These are phyloP conservation scores for Lepidotrigona ventralis DNA, from an alignment of 1,140 invertebrate species.

Conservation along the genomic window DNA sequence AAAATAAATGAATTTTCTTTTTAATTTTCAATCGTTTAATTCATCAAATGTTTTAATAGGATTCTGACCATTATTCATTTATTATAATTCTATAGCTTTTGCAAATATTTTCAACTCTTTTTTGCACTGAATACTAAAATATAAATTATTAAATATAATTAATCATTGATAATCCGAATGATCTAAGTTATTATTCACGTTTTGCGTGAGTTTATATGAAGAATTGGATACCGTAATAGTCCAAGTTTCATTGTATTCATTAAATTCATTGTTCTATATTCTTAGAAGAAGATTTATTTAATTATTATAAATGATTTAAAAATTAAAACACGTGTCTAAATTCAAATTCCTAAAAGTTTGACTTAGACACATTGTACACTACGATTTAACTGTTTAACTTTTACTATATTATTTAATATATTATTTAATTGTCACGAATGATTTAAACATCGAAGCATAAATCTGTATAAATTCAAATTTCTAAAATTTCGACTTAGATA, in stretches of 20 bases:
- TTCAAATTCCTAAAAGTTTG: not conserved
- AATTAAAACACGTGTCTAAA: not conserved
- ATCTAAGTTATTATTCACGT: not conserved
- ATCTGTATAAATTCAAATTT: not conserved
- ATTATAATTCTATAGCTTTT: too few relatives aligned
- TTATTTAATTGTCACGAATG: too few relatives aligned
- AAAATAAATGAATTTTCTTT: not conserved
- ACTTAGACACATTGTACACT: too few relatives aligned
- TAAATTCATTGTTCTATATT: not conserved
- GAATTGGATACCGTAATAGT: not conserved
- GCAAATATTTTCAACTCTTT: too few relatives aligned
- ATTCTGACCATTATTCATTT: not conserved
- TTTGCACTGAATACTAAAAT: too few relatives aligned
- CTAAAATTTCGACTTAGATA: not conserved
- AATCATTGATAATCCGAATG: too few relatives aligned
- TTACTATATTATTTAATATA: too few relatives aligned
- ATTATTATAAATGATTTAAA: not conserved
- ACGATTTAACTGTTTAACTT: too few relatives aligned
- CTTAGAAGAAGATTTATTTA: not conserved
- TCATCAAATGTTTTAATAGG: not conserved
- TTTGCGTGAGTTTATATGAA: not conserved
- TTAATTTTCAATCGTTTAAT: not conserved
- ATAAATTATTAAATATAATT: too few relatives aligned
- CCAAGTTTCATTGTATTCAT: not conserved
- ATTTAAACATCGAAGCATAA: not conserved